Evolutionary conservation across 2,113 vertebrate genomes (phyloP).

Genomic region (Microtus ochrogaster): DNA sequence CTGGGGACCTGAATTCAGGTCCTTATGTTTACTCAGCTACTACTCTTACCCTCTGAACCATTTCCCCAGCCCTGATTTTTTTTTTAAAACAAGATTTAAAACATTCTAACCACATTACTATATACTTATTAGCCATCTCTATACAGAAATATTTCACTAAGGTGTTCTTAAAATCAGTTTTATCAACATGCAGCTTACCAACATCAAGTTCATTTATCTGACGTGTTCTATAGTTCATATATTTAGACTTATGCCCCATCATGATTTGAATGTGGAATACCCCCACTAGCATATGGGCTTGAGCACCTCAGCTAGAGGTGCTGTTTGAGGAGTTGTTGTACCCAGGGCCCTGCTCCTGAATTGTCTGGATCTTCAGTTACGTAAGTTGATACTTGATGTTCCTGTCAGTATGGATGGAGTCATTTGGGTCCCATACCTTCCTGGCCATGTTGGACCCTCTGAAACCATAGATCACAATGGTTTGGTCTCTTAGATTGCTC

Average conservation of each 20-base stretch:
- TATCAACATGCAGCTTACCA: not conserved
- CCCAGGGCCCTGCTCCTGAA: not conserved
- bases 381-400: not conserved
- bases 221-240: not conserved
- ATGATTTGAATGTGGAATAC: not conserved
- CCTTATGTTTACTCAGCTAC: not conserved
- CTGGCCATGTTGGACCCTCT: not conserved
- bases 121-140: not conserved
- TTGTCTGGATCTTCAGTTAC: not conserved
- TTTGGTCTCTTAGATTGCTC: not conserved
- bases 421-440: too few species aligned
- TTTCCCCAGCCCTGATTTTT: not conserved
- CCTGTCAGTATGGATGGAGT: not conserved
- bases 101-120: not conserved
- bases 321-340: not conserved
- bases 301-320: not conserved
- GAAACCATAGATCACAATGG: not conserved
- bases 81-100: not conserved
- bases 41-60: not conserved
- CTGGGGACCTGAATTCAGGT: not conserved
- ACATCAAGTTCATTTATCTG: not conserved
- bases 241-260: not conserved
- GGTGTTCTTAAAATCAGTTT: not conserved
- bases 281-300: too few species aligned
- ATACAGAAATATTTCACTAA: constrained; percentile 32